Percentiles rank a stretch among this genome's conserved stretches.
These are phyloP conservation scores for Pangasius larnaudii DNA, from an alignment of 2,797 vertebrate genomes.

Conservation along the genomic window DNA sequence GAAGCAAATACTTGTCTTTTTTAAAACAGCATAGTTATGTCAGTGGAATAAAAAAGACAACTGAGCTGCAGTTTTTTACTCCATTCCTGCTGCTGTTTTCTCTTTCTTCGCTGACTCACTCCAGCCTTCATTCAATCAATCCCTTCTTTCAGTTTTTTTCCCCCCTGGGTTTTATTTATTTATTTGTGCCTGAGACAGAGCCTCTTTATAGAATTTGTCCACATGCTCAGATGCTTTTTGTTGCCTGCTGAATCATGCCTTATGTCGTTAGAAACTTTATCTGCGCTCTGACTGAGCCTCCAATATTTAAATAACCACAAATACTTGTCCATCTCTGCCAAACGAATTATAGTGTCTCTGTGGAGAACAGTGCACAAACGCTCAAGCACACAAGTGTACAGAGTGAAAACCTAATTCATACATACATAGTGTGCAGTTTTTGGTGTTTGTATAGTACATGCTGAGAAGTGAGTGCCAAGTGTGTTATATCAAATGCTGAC, in stretches of 20 bases:
- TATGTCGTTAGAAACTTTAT: slow-evolving; percentile 37
- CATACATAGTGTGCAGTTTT: neutral
- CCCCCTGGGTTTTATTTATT: slow-evolving; percentile 42
- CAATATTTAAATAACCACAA: slow-evolving; percentile 42
- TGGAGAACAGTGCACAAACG: neutral
- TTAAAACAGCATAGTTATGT: slow-evolving; percentile 1
- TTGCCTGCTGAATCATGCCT: slow-evolving; percentile 54
- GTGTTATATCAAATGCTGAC: neutral
- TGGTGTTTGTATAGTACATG: neutral
- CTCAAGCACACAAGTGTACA: neutral
- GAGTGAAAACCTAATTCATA: neutral
- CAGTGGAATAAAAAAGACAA: slow-evolving; percentile 11
- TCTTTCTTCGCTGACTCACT: slow-evolving; percentile 36
- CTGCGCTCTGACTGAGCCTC: slow-evolving; percentile 38
- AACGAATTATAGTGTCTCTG: slow-evolving; percentile 23
- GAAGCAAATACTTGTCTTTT: neutral
- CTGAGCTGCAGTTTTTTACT: slow-evolving; percentile 57
- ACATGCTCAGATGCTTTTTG: slow-evolving; percentile 51
- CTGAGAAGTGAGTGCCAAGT: neutral
- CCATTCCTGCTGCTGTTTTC: slow-evolving; percentile 31
- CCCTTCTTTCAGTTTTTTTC: slow-evolving; percentile 37
- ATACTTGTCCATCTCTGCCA: slow-evolving; percentile 35
- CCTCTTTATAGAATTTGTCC: slow-evolving; percentile 45
- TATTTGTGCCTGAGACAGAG: slow-evolving; percentile 51
- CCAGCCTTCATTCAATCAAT: slow-evolving; percentile 43